These are phyloP conservation scores for Hylomyscus alleni DNA, from an alignment of 2,797 vertebrate genomes.

Conservation along the genomic window DNA sequence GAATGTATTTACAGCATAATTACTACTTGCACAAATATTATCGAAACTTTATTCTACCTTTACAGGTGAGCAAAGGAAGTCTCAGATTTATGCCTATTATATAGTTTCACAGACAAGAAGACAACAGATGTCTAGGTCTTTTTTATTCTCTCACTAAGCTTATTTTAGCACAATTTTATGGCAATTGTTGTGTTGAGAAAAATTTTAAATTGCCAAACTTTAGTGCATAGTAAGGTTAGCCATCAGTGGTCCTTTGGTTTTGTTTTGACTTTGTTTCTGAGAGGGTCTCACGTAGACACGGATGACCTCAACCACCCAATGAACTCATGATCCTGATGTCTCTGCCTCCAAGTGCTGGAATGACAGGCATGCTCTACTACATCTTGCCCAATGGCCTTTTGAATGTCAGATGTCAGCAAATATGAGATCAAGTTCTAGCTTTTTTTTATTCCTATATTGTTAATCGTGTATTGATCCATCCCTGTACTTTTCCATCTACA, in stretches of 20 bases:
- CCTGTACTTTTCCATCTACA: not conserved
- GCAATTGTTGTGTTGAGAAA: constrained; percentile 9
- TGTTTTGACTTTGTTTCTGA: not conserved
- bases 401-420: constrained; percentile 14
- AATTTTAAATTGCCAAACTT: not conserved
- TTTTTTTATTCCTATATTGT: not conserved
- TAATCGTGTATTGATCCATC: not conserved
- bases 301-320: not conserved
- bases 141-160: not conserved
- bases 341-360: not conserved
- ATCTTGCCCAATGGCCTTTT: not conserved
- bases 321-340: not conserved
- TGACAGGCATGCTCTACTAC: not conserved
- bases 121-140: not conserved
- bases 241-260: not conserved
- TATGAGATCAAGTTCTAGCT: not conserved
- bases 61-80: constrained; percentile 27
- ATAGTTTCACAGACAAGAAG: not conserved
- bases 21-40: not conserved
- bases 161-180: constrained; percentile 26
- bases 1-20: not conserved
- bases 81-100: not conserved
- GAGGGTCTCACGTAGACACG: not conserved
- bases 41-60: not conserved
- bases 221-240: not conserved